Evolutionary conservation across 2,797 vertebrate genomes (phyloP), one percentile per base, ranked within the genome.

Genomic region (Epinephelus coioides): DNA sequence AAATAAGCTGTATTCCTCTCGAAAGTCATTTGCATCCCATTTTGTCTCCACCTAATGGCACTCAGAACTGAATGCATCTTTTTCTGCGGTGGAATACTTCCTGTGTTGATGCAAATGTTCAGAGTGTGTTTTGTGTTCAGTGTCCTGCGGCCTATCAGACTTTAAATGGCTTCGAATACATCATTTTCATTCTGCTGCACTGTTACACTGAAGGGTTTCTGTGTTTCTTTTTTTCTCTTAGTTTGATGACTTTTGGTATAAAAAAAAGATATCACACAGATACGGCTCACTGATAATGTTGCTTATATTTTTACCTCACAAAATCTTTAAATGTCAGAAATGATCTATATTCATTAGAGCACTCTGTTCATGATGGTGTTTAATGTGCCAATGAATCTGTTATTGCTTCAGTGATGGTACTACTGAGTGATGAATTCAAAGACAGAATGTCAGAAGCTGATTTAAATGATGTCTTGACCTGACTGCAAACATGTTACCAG

Each of bases 311-410:
- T 70, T 82, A 82, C 83, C 78, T 89, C 73, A 30, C 76, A 63
- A 54, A 79, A 76, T 83, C 68, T 84, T 50, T 56, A 74, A 82
- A 84, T 83, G 81, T 88, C 75, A 86, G 73, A 85, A 72, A 78
- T 84, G 72, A 79, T 85, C 70, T 77, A 69, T 88, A 68, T 86
- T 88, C 78, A 86, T 81, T 59, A 71, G 72, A 64, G 86, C 79
- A 49, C 77, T 81, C 73, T 89, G 73, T 87, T 89, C 79, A 84
- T 84, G 70, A 87, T 63, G 75, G 78, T 86, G 86, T 90, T 88
- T 86, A 85, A 91, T 83, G 92, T 93, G 92, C 93, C 91, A 93
- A 92, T 94, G 93, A 94, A 91, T 89, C 89, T 92, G 87, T 88
- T 88, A 73, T 82, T 90, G 81, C 88, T 82, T 83, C 86, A 91